These are phyloP conservation scores for Vidua chalybeata DNA, from an alignment of 2,113 vertebrate species.

Conservation along the genomic window DNA sequence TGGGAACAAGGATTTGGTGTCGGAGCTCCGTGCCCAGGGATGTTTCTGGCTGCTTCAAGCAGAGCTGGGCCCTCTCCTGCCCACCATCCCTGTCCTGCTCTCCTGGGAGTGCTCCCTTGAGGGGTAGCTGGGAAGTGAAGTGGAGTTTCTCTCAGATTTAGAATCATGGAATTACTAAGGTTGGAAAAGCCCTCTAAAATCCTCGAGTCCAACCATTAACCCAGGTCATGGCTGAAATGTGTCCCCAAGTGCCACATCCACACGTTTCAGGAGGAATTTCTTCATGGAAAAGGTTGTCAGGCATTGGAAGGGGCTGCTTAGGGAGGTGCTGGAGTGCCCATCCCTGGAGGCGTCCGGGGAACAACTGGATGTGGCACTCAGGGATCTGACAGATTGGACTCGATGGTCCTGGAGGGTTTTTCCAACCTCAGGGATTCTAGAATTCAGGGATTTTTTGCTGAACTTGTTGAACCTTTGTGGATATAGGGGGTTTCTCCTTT, in stretches of 20 bases:
- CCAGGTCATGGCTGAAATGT: fast-evolving
- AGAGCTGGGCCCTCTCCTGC: neutral
- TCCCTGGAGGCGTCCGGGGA: neutral
- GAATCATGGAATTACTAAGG: neutral
- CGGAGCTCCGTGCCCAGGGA: fast-evolving
- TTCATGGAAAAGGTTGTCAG: neutral
- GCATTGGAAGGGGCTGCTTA: neutral
- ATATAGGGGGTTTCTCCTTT: neutral
- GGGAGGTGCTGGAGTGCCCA: neutral
- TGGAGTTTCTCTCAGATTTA: neutral
- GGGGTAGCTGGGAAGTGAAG: neutral
- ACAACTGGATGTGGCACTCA: neutral
- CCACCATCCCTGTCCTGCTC: neutral
- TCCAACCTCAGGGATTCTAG: neutral
- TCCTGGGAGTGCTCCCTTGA: neutral
- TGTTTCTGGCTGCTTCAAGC: neutral
- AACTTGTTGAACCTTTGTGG: neutral
- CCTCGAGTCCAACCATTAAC: neutral
- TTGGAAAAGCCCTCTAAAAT: neutral
- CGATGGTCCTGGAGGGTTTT: neutral
- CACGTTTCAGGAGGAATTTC: neutral
- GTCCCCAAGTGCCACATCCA: neutral
- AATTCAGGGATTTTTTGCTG: neutral
- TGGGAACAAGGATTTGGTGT: neutral
- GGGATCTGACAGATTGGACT: neutral